Evolutionary conservation across 2,113 vertebrate genomes (phyloP).

Genomic region (Phalacrocorax brasilianus): DNA sequence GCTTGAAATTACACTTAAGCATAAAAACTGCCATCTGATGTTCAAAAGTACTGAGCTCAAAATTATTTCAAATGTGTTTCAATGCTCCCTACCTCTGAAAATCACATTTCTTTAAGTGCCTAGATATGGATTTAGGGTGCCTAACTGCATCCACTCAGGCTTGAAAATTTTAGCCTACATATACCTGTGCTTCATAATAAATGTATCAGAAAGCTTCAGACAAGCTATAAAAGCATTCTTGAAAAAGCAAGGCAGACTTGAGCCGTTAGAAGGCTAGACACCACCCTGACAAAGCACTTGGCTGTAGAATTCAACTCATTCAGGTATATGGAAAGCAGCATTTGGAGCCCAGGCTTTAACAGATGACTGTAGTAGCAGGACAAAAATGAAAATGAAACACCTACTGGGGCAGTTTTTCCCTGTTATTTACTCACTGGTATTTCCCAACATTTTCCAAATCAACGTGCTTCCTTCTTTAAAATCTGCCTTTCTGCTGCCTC

Average conservation of each 20-base stretch:
- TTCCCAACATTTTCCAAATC: background rate
- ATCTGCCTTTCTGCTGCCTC: background rate
- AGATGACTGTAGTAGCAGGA: background rate
- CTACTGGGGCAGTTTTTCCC: background rate
- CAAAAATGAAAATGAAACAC: background rate
- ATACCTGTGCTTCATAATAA: slow-evolving; percentile 39
- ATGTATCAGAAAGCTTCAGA: slow-evolving; percentile 36
- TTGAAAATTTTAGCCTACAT: slow-evolving; percentile 40
- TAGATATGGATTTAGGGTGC: slow-evolving; percentile 8
- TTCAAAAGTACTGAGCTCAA: background rate
- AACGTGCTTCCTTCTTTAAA: background rate
- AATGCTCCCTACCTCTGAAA: background rate
- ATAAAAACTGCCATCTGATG: background rate
- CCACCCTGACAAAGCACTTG: background rate
- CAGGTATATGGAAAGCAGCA: background rate
- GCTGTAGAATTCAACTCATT: background rate
- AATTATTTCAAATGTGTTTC: background rate
- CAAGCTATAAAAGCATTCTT: slow-evolving; percentile 27
- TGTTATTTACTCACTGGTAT: background rate
- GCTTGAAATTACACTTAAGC: slow-evolving; percentile 25
- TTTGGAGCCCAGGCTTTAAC: background rate
- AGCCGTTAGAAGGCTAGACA: background rate
- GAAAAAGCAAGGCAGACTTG: background rate
- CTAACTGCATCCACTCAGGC: slow-evolving; percentile 10
- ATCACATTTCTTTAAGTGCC: slow-evolving; percentile 25